Evolutionary conservation across 2,888 invertebrate genomes (phyloP), one percentile per base, ranked within the genome.

Genomic region (Tuberolachnus salignus): DNA sequence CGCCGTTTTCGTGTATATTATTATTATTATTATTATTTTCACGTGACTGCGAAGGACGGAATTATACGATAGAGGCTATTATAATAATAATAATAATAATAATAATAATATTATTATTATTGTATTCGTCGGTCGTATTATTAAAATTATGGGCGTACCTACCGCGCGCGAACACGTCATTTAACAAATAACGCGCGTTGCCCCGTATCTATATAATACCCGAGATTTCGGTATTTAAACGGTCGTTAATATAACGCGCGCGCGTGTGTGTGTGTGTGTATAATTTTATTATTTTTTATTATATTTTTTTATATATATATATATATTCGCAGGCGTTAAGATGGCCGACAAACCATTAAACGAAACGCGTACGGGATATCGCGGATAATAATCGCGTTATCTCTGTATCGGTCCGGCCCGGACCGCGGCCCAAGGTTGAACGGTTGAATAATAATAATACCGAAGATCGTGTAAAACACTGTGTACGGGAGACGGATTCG

Each of bases 111-210:
- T 34, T 34, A 34, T 34, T 34, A 6, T 34, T 34, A 34, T 34
- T 34, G 6, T 34, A 69, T 69, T 53, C 19, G 21, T 69, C n/a
- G 34, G 34, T 34, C 34, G 34, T 34, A 34, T 34, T 34, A 26
- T 67, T 4, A 14, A 70, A 42, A 55, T 59, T 71, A 71, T 57
- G 71, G 71, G 71, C 71, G 71, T 59, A n/a, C 59, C 71, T 46
- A 59, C 46, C 26, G 26, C 26, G n/a, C 26, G 19, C 16, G 34
- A 34, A 34, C 34, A 34, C 34, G 34, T 34, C 34, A 49, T 44
- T 59, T 44, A 46, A 34, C 66, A 23, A 44, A 64, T 34, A 11
- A 26, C 6, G 44, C 21, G 11, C n/a, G 0, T 2, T 19, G 13
- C 19, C 16, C 4, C 10, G 11, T 53, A n/a, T 42, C 11, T 42